A percentile compares a stretch with the other conserved stretches of the same genome.
These are phyloP conservation scores for Macrobrachium rosenbergii DNA, from an alignment of 1,140 invertebrate genomes.

Conservation along the genomic window DNA sequence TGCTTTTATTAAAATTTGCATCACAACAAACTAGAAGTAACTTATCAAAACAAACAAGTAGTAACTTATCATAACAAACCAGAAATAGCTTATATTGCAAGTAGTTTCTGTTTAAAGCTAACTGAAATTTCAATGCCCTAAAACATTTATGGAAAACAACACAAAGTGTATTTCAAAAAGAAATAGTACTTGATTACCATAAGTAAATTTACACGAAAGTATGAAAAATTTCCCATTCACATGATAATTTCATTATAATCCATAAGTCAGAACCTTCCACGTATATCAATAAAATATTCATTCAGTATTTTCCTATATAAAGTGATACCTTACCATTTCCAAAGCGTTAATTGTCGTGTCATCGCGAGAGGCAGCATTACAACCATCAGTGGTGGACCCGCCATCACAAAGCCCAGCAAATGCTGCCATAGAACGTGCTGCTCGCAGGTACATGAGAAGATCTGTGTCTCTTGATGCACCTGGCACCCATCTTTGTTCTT, in stretches of 20 bases:
- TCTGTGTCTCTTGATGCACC: slow-evolving; percentile 92
- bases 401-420: slow-evolving; percentile 99
- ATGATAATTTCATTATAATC: too few relatives aligned
- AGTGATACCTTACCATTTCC: slow-evolving; percentile 79
- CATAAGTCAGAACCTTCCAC: too few relatives aligned
- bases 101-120: not conserved
- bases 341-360: slow-evolving; percentile 98
- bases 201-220: too few relatives aligned
- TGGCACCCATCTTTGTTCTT: slow-evolving; percentile 94
- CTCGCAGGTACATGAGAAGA: slow-evolving; percentile 96
- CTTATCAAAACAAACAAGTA: too few relatives aligned
- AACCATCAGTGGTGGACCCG: slow-evolving; percentile 95
- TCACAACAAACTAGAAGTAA: too few relatives aligned
- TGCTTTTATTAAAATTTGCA: not conserved
- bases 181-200: too few relatives aligned
- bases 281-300: too few relatives aligned
- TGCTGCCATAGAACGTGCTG: slow-evolving; percentile 94
- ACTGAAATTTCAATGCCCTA: not conserved
- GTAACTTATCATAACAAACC: too few relatives aligned
- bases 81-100: too few relatives aligned
- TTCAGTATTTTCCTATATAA: too few relatives aligned
- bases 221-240: too few relatives aligned
- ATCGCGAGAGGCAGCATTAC: slow-evolving; percentile 94
- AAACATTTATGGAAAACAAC: not conserved
- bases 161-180: too few relatives aligned